phyloP scores from a whole-genome alignment of 2,113 vertebrate genomes.

The Phrynosoma platyrhinos region DNA sequence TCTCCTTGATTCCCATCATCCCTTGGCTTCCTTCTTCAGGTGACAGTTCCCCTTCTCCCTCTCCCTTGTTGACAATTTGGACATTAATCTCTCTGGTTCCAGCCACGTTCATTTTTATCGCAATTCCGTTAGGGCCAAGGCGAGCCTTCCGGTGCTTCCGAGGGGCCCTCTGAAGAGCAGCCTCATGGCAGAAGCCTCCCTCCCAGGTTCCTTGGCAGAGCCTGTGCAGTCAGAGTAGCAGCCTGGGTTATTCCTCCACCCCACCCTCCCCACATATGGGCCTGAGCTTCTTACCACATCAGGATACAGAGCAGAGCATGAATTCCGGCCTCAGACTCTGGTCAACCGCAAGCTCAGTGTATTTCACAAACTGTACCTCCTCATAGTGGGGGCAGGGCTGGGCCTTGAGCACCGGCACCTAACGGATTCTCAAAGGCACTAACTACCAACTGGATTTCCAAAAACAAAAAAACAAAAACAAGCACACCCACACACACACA shows the following conservation, averaged over 20 bases:
- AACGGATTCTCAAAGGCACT: slow-evolving; percentile 73
- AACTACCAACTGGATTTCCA: slow-evolving; percentile 34
- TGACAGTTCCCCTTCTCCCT: not conserved
- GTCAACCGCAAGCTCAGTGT: slow-evolving; percentile 81
- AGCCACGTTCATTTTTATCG: slow-evolving; percentile 84
- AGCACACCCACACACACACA: not conserved
- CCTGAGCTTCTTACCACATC: slow-evolving; percentile 83
- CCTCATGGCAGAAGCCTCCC: slow-evolving; percentile 60
- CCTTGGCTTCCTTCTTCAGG: slow-evolving; percentile 59
- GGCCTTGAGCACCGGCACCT: slow-evolving; percentile 49
- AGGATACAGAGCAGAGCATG: slow-evolving; percentile 83
- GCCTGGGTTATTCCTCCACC: slow-evolving; percentile 58
- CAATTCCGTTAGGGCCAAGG: slow-evolving; percentile 81
- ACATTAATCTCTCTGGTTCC: slow-evolving; percentile 78
- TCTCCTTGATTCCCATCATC: slow-evolving; percentile 56
- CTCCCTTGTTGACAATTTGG: slow-evolving; percentile 76
- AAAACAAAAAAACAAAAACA: not conserved
- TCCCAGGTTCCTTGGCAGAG: slow-evolving; percentile 60
- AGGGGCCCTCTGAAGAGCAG: slow-evolving; percentile 44
- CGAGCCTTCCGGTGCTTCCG: slow-evolving; percentile 78
- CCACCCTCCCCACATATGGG: slow-evolving; percentile 56
- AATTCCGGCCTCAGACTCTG: slow-evolving; percentile 85
- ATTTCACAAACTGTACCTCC: slow-evolving; percentile 81
- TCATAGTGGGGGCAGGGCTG: slow-evolving; percentile 58
- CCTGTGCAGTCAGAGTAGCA: slow-evolving; percentile 62